A percentile compares a stretch with the other conserved stretches of the same genome.
Evolutionary conservation across 2,888 invertebrate genomes (phyloP).

Genomic region (Plebejus argus): DNA sequence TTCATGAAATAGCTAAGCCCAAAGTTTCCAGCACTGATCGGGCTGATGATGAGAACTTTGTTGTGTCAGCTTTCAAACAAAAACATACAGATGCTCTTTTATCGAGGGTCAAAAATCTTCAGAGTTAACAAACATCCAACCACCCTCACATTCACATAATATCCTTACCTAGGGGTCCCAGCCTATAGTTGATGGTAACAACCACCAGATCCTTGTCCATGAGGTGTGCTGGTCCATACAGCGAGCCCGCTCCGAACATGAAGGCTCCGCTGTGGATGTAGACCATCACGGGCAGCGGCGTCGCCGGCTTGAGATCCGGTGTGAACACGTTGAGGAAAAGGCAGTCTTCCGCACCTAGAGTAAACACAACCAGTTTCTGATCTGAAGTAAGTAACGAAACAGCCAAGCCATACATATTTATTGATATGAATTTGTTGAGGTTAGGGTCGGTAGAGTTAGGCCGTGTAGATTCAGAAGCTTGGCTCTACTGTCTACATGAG

Average conservation of each 20-base stretch:
- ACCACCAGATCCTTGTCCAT: slow-evolving; percentile 81
- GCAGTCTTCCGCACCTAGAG: slow-evolving; percentile 75
- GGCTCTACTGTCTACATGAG: too few relatives aligned
- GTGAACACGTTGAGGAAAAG: slow-evolving; percentile 80
- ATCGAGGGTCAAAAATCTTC: too few relatives aligned
- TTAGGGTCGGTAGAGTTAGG: too few relatives aligned
- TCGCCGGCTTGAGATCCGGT: slow-evolving; percentile 53
- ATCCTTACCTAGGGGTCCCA: slow-evolving; percentile 80
- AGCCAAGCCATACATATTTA: too few relatives aligned
- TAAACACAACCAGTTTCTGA: not conserved
- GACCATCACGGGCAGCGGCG: slow-evolving; percentile 75
- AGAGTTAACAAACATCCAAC: not conserved
- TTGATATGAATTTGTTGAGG: too few relatives aligned
- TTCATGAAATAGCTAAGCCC: too few relatives aligned
- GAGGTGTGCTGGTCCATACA: slow-evolving; percentile 75
- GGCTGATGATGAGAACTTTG: too few relatives aligned
- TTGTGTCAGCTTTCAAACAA: too few relatives aligned
- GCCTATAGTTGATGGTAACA: slow-evolving; percentile 82
- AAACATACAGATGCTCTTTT: too few relatives aligned
- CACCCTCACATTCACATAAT: not conserved
- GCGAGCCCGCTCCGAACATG: slow-evolving; percentile 77
- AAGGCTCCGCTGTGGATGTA: slow-evolving; percentile 82
- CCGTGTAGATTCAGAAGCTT: too few relatives aligned
- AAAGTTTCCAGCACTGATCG: too few relatives aligned
- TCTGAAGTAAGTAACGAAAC: too few relatives aligned